Evolutionary conservation across 2,888 invertebrate species (phyloP).

Genomic region (Shargacucullia verbasci): DNA sequence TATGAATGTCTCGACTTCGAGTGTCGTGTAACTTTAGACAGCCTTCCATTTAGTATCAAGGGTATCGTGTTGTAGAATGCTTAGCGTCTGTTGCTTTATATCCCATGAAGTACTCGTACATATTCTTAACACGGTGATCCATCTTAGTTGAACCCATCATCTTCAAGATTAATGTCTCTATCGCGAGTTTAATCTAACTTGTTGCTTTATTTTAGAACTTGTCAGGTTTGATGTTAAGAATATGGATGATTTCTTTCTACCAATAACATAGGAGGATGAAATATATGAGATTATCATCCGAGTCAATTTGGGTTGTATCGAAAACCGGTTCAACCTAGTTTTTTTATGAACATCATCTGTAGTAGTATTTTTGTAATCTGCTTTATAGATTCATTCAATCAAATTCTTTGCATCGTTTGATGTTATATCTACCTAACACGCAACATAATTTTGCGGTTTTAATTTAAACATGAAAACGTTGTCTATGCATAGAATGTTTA

Average conservation of each 20-base stretch:
- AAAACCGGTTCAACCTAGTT: slow-evolving; percentile 18
- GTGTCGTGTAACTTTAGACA: slow-evolving; percentile 63
- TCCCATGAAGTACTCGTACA: slow-evolving; percentile 32
- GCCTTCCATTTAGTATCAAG: slow-evolving; percentile 58
- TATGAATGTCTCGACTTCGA: slow-evolving; percentile 26
- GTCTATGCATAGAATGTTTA: slow-evolving; percentile 46
- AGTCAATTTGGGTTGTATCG: slow-evolving; percentile 28
- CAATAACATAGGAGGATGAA: slow-evolving; percentile 31
- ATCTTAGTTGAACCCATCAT: slow-evolving; percentile 56
- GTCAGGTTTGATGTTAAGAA: slow-evolving; percentile 36
- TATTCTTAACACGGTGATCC: slow-evolving; percentile 48
- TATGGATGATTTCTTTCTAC: slow-evolving; percentile 29
- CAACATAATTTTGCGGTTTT: slow-evolving; percentile 20
- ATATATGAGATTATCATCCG: slow-evolving; percentile 40
- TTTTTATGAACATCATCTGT: slow-evolving; percentile 24
- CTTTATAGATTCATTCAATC: slow-evolving; percentile 28
- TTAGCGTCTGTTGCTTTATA: slow-evolving; percentile 56
- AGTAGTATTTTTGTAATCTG: slow-evolving; percentile 14
- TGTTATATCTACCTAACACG: slow-evolving; percentile 26
- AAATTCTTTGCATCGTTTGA: slow-evolving; percentile 18
- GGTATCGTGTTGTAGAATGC: slow-evolving; percentile 61
- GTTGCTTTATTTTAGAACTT: slow-evolving; percentile 52
- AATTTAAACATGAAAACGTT: slow-evolving; percentile 18
- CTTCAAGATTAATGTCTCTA: slow-evolving; percentile 57
- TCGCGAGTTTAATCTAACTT: slow-evolving; percentile 52